Conservation (phyloP, 2,113 vertebrate genomes). For the Lamprotornis superbus region DNA sequence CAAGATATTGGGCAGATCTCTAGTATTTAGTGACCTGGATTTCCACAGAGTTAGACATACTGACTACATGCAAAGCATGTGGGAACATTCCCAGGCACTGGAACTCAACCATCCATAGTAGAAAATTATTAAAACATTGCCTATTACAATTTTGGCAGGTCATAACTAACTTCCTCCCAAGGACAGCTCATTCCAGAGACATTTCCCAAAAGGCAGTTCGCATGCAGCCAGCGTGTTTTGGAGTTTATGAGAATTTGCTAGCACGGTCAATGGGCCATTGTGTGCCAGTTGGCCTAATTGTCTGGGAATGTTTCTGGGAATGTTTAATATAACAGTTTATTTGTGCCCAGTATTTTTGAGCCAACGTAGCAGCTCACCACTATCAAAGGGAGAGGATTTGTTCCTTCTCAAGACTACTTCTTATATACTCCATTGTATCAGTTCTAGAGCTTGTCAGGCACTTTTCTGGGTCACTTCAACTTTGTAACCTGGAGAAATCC, state of each 20-base stretch:
- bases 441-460: background rate
- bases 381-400: background rate
- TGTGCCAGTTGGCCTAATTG: conserved; percentile 32
- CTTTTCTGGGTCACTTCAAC: background rate
- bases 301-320: conserved; percentile 39
- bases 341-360: background rate
- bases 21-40: background rate
- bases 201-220: background rate
- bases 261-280: background rate
- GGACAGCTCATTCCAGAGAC: conserved; percentile 5
- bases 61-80: background rate
- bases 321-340: conserved; percentile 21
- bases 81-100: conserved; percentile 14
- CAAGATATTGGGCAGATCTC: background rate
- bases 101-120: background rate
- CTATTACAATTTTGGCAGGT: conserved; percentile 25
- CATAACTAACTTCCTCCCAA: conserved; percentile 3
- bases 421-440: background rate
- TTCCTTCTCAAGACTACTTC: background rate
- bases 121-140: conserved; percentile 21
- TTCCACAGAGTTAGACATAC: background rate
- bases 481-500: background rate
- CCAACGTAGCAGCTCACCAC: background rate
- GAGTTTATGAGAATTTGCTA: conserved; percentile 21
- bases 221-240: background rate